These are phyloP conservation scores for Oreochromis tanganicae DNA, from an alignment of 2,113 vertebrate genomes.

Conservation along the genomic window DNA sequence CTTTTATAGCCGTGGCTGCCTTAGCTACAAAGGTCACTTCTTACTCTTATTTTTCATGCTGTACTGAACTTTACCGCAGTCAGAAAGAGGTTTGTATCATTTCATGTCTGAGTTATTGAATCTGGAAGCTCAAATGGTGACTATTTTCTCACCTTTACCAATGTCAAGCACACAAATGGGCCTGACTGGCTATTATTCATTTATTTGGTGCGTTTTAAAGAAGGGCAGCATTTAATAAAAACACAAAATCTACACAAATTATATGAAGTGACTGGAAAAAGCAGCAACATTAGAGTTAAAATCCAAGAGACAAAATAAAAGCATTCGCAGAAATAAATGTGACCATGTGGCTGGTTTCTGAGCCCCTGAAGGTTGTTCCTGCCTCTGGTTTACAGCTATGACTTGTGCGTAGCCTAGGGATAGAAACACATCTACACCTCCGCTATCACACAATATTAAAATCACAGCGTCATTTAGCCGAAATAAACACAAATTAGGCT, in stretches of 20 bases:
- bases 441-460: background rate
- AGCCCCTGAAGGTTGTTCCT: background rate
- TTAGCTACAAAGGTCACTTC: background rate
- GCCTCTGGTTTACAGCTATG: background rate
- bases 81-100: background rate
- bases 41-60: background rate
- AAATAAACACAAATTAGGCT: background rate
- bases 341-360: background rate
- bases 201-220: background rate
- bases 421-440: background rate
- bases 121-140: background rate
- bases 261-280: background rate
- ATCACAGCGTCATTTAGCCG: background rate
- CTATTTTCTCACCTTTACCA: background rate
- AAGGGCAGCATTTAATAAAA: background rate
- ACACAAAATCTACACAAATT: background rate
- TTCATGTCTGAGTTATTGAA: background rate
- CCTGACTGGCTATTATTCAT: accelerated
- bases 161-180: background rate
- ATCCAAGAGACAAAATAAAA: background rate
- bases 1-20: background rate
- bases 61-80: background rate
- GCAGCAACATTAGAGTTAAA: background rate
- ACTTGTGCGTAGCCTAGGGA: background rate
- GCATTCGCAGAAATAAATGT: background rate